A percentile compares a stretch with the other conserved stretches of the same genome.
Conservation (phyloP, 2,797 vertebrate genomes). For the Clarias fuscus region DNA sequence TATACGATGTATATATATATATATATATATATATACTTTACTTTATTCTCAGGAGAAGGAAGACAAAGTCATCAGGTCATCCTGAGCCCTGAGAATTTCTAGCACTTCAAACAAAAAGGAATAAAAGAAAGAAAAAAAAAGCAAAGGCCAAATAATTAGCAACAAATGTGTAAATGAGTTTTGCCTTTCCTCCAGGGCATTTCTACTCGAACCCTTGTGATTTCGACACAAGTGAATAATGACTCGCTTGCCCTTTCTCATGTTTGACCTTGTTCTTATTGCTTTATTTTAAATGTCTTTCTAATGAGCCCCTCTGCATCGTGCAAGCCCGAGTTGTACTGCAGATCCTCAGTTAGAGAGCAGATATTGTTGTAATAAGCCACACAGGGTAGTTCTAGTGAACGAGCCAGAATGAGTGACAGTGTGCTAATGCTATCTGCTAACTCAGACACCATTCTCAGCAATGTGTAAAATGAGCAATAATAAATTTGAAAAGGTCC, state of each 20-base stretch:
- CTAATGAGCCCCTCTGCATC: background rate
- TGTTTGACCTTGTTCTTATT: background rate
- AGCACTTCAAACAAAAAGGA: background rate
- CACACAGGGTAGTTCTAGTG: background rate
- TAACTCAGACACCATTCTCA: background rate
- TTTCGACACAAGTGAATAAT: background rate
- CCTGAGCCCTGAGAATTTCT: background rate
- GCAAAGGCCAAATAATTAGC: constrained; percentile 17
- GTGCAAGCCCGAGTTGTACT: background rate
- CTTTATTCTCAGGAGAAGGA: background rate
- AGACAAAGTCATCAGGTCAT: background rate
- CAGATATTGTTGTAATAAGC: constrained; percentile 13
- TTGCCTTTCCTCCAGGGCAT: background rate
- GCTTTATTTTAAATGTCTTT: background rate
- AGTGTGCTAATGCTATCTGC: background rate
- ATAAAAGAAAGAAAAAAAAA: background rate
- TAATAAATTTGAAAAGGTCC: background rate
- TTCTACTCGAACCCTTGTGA: background rate
- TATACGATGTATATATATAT: too few species aligned
- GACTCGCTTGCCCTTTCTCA: background rate
- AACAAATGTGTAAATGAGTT: constrained; percentile 15
- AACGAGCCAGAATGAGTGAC: background rate
- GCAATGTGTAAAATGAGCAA: background rate
- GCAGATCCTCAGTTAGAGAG: background rate
- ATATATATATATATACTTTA: too few species aligned